phyloP scores from a whole-genome alignment of 2,888 invertebrate species.

The Priocnemis perturbator region DNA sequence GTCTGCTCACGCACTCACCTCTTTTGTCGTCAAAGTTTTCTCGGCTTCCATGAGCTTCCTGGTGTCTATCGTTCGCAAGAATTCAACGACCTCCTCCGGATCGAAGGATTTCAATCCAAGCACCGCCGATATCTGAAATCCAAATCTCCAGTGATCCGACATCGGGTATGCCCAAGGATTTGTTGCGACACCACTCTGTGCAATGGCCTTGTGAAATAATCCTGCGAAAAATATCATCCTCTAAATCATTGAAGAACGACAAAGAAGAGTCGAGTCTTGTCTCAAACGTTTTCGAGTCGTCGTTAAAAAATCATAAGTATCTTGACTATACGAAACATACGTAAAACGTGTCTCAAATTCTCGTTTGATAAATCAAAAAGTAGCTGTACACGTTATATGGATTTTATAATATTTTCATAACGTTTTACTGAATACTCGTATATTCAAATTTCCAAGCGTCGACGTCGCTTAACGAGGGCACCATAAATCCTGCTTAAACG shows the following conservation, averaged over 20 bases:
- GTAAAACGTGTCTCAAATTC: no score
- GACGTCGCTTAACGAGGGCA: no score
- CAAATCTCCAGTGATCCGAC: constrained; percentile 42
- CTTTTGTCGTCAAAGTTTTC: constrained; percentile 18
- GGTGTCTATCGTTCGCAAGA: constrained; percentile 56
- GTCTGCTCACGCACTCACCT: constrained; percentile 33
- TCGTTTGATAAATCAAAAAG: no score
- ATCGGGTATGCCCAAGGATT: constrained; percentile 56
- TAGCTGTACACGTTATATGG: no score
- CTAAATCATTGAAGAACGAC: background rate
- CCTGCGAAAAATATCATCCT: constrained; percentile 47
- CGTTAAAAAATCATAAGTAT: no score
- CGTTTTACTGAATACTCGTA: no score
- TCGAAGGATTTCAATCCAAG: constrained; percentile 58
- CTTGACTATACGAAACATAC: no score
- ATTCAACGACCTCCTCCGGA: constrained; percentile 57
- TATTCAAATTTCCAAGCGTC: no score
- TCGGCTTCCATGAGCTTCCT: constrained; percentile 45
- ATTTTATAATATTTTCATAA: no score
- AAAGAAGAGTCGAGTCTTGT: background rate
- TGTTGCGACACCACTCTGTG: constrained; percentile 60
- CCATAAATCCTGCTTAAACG: background rate
- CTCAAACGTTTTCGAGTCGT: no score
- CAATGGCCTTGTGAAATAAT: constrained; percentile 67
- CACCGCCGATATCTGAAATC: constrained; percentile 45